Evolutionary conservation across 2,888 invertebrate species (phyloP).

Genomic region (Drosophila prostipennis): DNA sequence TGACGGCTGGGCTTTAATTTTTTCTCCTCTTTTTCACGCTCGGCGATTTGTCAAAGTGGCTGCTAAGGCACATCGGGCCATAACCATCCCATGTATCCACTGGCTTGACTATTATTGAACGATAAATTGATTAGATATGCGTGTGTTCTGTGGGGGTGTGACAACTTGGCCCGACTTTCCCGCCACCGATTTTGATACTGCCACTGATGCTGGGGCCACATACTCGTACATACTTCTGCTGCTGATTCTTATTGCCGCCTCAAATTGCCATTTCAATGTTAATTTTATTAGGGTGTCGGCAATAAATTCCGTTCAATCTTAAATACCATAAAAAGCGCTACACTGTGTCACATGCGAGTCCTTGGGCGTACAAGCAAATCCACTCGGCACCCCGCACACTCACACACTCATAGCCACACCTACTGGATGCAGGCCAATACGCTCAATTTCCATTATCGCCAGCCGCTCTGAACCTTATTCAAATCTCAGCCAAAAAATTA

Average conservation of each 20-base stretch:
- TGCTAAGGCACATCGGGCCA: conserved; percentile 37
- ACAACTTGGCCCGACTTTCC: conserved; percentile 42
- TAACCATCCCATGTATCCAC: conserved; percentile 44
- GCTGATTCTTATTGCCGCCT: conserved; percentile 70
- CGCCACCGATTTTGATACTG: conserved; percentile 20
- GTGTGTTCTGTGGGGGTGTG: conserved; percentile 36
- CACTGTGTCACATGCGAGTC: conserved; percentile 47
- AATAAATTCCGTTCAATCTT: conserved; percentile 82
- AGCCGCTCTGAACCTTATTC: conserved; percentile 74
- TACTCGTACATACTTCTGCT: conserved; percentile 46
- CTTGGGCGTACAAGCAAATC: conserved; percentile 28
- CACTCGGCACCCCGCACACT: conserved; percentile 44
- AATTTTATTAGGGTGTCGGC: conserved; percentile 82
- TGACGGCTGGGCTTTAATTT: conserved; percentile 43
- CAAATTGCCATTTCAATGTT: conserved; percentile 81
- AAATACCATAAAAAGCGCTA: conserved; percentile 79
- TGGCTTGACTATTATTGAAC: conserved; percentile 73
- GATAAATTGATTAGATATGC: conserved; percentile 82
- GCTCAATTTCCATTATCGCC: conserved; percentile 75
- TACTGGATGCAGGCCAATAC: conserved; percentile 39
- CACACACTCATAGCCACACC: background rate
- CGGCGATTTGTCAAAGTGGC: conserved; percentile 74
- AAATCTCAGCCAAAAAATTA: conserved; percentile 67
- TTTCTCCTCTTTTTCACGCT: conserved; percentile 20
- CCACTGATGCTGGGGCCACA: conserved; percentile 19